Percentiles rank a stretch among this genome's conserved stretches.
Conservation (phyloP, 2,113 vertebrate genomes). For the Campylorhamphus procurvoides region DNA sequence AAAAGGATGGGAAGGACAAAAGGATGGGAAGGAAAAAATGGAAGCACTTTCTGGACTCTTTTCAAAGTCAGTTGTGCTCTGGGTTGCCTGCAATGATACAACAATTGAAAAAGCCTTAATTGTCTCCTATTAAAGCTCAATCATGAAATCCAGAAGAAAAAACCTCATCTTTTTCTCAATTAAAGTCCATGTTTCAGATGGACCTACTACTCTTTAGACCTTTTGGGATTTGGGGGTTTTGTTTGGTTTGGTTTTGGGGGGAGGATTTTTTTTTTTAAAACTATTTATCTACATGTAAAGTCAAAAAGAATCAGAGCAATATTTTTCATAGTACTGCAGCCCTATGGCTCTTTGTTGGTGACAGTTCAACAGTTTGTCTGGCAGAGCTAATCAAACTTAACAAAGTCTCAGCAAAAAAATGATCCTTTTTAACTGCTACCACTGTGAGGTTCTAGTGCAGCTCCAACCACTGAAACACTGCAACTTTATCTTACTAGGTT, state of each 20-base stretch:
- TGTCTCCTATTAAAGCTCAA: background rate
- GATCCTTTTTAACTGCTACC: background rate
- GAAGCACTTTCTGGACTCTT: background rate
- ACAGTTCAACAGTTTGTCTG: background rate
- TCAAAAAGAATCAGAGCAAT: background rate
- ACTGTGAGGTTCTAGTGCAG: background rate
- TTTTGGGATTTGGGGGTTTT: background rate
- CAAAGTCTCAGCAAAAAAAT: background rate
- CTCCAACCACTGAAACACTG: background rate
- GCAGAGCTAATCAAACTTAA: background rate
- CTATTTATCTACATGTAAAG: background rate
- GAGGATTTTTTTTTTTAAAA: background rate
- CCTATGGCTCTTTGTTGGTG: background rate
- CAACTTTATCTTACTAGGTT: background rate
- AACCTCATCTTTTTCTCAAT: background rate
- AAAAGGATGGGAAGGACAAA: accelerated
- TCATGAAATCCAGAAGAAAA: background rate
- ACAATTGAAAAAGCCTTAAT: background rate
- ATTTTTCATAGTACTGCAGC: background rate
- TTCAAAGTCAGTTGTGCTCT: background rate
- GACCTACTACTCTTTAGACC: background rate
- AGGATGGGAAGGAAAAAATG: accelerated
- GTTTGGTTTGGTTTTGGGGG: too few relatives aligned
- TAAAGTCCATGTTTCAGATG: background rate
- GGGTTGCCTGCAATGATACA: background rate